Evolutionary conservation across 1,140 invertebrate genomes (phyloP), one percentile per base, ranked within the genome.

Genomic region (Drosophila kikkawai): DNA sequence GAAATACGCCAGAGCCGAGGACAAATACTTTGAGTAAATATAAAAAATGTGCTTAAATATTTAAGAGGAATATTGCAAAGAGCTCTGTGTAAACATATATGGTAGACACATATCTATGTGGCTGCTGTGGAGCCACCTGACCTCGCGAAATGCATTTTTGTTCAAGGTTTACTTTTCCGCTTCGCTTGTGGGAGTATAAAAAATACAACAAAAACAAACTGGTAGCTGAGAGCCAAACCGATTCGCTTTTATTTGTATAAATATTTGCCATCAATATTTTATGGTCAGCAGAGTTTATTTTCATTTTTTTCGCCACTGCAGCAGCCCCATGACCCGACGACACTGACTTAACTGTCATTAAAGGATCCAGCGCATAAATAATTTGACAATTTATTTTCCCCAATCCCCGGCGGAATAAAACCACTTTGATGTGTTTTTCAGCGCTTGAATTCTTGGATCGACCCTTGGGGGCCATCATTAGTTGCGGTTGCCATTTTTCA

Each of bases 211-310:
- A 57, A 48, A 75, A 32, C 22, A 42, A 71, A 50, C 53, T 73
- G 37, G 19, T 34, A 60, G 36, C 57, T 29, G 59, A 56, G 51
- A 64, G 58, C 51, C 58, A 75, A 75, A 64, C 50, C 53, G 45
- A 56, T 50, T 76, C 60, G 71, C 53, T 57, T 75, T 76, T 75
- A 64, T 77, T 76, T 76, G 36, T 59, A 60, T 76, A 79, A 48
- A 74, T 74, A 63, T 69, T 68, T 77, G 76, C 60, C 61, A 82
- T 86, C 84, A 82, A 85, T 86, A 82, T 78, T 86, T 86, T 74
- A 86, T 79, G 69, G 57, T 59, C 68, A 70, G 47, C 36, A 26
- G 39, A 55, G 67, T 82, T 78, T 82, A 75, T 86, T 77, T 78
- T 34, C 45, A 45, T 47, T 19, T 19, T 34, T 47, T 75, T 39